Percentiles rank a stretch among this genome's conserved stretches.
These are phyloP conservation scores for Labeo rohita DNA, from an alignment of 2,113 vertebrate genomes.

Conservation along the genomic window DNA sequence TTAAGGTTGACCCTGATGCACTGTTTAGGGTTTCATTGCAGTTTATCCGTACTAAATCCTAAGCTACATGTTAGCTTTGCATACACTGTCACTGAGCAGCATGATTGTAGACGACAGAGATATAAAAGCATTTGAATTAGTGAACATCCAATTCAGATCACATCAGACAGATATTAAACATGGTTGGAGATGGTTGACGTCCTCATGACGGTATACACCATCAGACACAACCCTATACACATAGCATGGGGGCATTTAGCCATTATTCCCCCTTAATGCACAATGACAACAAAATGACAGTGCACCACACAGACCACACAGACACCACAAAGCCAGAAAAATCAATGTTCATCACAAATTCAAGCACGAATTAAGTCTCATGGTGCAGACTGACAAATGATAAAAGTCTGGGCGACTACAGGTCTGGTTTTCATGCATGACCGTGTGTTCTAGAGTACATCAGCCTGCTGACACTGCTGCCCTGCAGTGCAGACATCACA, in stretches of 20 bases:
- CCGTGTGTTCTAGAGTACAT: slow-evolving; percentile 41
- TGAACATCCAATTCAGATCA: not conserved
- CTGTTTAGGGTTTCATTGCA: slow-evolving; percentile 40
- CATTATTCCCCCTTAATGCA: slow-evolving; percentile 2
- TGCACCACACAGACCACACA: not conserved
- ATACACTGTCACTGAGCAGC: slow-evolving; percentile 8
- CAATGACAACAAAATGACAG: slow-evolving; percentile 20
- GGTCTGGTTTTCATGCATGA: slow-evolving; percentile 46
- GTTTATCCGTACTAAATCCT: slow-evolving; percentile 47
- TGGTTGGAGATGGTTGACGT: not conserved
- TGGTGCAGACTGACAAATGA: slow-evolving; percentile 30
- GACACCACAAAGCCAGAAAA: slow-evolving; percentile 15
- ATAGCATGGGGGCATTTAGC: not conserved
- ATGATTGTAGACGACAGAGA: not conserved
- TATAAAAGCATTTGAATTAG: not conserved
- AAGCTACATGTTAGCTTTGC: slow-evolving; percentile 20
- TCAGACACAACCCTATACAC: not conserved
- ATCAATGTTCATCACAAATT: slow-evolving; percentile 34
- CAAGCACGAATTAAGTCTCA: not conserved
- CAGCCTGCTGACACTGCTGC: slow-evolving; percentile 49
- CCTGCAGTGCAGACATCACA: slow-evolving; percentile 55
- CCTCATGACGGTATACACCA: not conserved
- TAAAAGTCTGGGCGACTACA: slow-evolving; percentile 18
- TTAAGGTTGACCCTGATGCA: slow-evolving; percentile 49
- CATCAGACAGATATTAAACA: not conserved